Conservation (phyloP, 2,888 invertebrate genomes). For the Keiferia lycopersicella region DNA sequence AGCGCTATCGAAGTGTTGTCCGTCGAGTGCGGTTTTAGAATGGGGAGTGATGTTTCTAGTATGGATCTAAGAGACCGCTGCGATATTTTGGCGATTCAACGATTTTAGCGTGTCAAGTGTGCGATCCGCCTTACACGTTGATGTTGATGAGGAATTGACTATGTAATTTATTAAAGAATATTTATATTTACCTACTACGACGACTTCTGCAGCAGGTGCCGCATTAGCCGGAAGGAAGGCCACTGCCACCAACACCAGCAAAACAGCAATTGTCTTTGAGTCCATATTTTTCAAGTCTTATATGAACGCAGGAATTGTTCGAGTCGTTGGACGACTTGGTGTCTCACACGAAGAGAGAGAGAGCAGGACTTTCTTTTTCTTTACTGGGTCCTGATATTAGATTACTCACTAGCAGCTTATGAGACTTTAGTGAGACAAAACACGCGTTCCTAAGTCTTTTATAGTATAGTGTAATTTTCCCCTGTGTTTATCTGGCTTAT, state of each 20-base stretch:
- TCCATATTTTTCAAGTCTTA: not conserved
- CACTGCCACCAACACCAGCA: not conserved
- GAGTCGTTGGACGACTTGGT: too few relatives aligned
- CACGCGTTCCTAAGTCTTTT: not conserved
- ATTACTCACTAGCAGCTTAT: not conserved
- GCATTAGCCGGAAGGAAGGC: not conserved
- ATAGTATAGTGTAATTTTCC: not conserved
- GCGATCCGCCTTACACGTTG: too few relatives aligned
- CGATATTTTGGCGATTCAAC: too few relatives aligned
- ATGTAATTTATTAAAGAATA: not conserved
- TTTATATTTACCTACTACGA: not conserved
- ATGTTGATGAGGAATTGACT: too few relatives aligned
- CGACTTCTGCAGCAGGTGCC: not conserved
- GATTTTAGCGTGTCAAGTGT: too few relatives aligned
- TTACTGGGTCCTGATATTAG: not conserved
- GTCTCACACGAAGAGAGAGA: too few relatives aligned
- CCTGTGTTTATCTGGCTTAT: slow-evolving; percentile 11
- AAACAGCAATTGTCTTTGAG: not conserved
- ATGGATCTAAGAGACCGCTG: too few relatives aligned
- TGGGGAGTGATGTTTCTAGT: too few relatives aligned
- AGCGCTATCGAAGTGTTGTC: too few relatives aligned
- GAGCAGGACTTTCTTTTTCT: not conserved
- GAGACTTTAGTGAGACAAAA: not conserved
- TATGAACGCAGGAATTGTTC: too few relatives aligned
- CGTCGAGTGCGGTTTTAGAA: too few relatives aligned